Conservation (phyloP, 2,797 vertebrate species). For the Enteromius paludinosus region DNA sequence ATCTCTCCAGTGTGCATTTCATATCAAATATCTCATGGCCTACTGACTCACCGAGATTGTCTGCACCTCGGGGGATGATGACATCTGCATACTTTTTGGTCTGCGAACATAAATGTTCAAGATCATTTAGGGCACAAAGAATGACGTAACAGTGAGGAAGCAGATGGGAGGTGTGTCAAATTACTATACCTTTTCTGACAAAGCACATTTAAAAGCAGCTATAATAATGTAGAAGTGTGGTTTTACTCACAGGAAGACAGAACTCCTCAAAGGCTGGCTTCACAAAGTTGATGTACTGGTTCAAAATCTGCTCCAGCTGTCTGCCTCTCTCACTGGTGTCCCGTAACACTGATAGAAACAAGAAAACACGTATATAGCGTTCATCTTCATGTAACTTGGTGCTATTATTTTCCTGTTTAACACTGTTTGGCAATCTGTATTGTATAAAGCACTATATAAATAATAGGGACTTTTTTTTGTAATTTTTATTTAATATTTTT, state of each 20-base stretch:
- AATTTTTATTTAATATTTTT: too few species aligned
- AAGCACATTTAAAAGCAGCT: neutral
- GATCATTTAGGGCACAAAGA: neutral
- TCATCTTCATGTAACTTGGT: neutral
- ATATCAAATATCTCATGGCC: neutral
- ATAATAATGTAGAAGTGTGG: neutral
- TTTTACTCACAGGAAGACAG: slow-evolving; percentile 91
- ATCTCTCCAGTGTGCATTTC: neutral
- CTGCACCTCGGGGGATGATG: slow-evolving; percentile 95
- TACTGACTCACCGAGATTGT: slow-evolving; percentile 83
- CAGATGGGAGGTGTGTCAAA: neutral
- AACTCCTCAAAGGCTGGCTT: slow-evolving; percentile 99
- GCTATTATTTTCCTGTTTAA: too few species aligned
- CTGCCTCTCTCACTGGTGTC: slow-evolving; percentile 92
- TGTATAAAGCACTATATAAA: too few species aligned
- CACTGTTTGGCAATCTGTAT: neutral
- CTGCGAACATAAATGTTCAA: slow-evolving; percentile 65
- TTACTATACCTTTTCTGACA: neutral
- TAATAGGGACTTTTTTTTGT: too few species aligned
- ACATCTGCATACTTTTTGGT: slow-evolving; percentile 98
- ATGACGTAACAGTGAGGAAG: neutral
- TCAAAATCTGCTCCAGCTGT: slow-evolving; percentile 92
- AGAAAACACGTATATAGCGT: neutral
- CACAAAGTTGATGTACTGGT: slow-evolving; percentile 96
- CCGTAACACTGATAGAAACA: slow-evolving; percentile 82